Conservation (phyloP, 30 jellyfish, hydroid and myxozoan species). For the Turritopsis rubra region DNA sequence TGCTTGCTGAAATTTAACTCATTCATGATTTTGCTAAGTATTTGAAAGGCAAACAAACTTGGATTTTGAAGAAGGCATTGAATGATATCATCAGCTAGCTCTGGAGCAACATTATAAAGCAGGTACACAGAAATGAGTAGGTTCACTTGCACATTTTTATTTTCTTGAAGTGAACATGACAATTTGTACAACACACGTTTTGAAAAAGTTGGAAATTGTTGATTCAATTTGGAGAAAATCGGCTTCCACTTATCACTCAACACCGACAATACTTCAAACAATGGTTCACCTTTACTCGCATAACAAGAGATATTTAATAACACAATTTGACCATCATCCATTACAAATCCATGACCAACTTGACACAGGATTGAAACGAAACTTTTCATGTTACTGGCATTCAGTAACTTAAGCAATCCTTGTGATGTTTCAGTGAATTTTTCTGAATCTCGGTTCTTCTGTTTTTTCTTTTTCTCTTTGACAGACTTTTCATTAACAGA, state of each 20-base stretch:
- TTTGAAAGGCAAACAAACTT: not conserved
- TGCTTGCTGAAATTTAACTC: not conserved
- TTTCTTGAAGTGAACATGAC: not conserved
- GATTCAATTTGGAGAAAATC: not conserved
- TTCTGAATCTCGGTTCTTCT: not conserved
- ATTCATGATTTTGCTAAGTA: no score
- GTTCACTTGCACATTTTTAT: not conserved
- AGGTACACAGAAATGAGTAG: not conserved
- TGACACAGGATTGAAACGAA: not conserved
- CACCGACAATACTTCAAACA: not conserved
- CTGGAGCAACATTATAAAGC: not conserved
- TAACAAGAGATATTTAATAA: not conserved
- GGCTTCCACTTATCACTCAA: not conserved
- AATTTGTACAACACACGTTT: not conserved
- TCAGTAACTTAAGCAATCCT: not conserved
- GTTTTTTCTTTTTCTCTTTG: not conserved
- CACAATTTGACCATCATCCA: not conserved
- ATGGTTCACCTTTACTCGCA: not conserved
- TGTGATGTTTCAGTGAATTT: not conserved
- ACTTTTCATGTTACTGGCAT: not conserved
- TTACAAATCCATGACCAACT: not conserved
- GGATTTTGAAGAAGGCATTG: not conserved
- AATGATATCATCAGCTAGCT: not conserved
- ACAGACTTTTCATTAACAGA: not conserved
- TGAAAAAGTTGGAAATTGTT: not conserved